Evolutionary conservation across 1,140 invertebrate species (phyloP).

Genomic region (Drosophila nigromelanica): DNA sequence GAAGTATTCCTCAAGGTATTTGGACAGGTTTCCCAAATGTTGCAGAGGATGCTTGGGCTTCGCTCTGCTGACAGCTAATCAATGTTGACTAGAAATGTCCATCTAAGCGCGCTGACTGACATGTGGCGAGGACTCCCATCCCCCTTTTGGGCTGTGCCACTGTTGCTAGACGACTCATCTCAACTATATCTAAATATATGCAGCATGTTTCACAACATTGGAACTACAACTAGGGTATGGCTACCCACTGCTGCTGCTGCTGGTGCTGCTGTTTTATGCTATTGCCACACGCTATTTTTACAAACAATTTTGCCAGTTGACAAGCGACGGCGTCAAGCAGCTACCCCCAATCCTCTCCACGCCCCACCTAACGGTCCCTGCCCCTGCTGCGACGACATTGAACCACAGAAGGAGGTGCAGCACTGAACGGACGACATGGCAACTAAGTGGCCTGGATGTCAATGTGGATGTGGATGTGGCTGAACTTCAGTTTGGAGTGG

Average conservation of each 20-base stretch:
- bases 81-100: slow-evolving; percentile 31
- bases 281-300: slow-evolving; percentile 80
- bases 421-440: slow-evolving; percentile 57
- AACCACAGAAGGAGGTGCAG: slow-evolving; percentile 53
- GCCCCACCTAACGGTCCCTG: not conserved
- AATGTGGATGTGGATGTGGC: slow-evolving; percentile 34
- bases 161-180: slow-evolving; percentile 65
- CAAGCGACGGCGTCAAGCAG: slow-evolving; percentile 62
- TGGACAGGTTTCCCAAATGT: not conserved
- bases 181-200: slow-evolving; percentile 75
- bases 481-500: slow-evolving; percentile 29
- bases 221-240: slow-evolving; percentile 36
- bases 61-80: slow-evolving; percentile 23
- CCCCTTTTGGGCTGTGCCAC: slow-evolving; percentile 21
- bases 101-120: slow-evolving; percentile 12
- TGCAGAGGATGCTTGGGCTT: not conserved
- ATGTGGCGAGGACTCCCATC: not conserved
- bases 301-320: slow-evolving; percentile 80
- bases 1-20: not conserved
- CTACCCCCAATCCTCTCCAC: not conserved
- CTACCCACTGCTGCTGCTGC: slow-evolving; percentile 11
- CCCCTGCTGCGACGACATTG: slow-evolving; percentile 56
- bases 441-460: slow-evolving; percentile 71
- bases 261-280: slow-evolving; percentile 54
- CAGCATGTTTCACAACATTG: slow-evolving; percentile 62